Evolutionary conservation across 1,140 invertebrate species (phyloP), one percentile per base, ranked within the genome.

Genomic region (Papilio helenus): DNA sequence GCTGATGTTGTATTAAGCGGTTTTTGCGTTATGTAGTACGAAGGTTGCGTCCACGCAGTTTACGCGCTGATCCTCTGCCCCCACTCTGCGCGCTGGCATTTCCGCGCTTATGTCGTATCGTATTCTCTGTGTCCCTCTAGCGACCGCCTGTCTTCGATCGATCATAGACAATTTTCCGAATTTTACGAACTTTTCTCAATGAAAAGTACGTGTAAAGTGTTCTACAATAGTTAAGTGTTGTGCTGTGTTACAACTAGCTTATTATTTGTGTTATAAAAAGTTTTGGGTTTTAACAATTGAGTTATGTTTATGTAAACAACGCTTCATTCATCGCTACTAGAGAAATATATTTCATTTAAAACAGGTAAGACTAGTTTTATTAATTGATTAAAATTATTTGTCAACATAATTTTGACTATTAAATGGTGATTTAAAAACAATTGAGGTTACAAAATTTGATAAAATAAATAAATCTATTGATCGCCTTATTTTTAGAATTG

Each of bases 141-240:
- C 87, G 86, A 85, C 80, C 89, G 89, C 91, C 87, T 86, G 87
- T 85, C 84, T 85, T 82, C 84, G 79, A 86, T 88, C 84, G 85
- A 90, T 87, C 83, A 84, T 80, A 84, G 83, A 84, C 84, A 84
- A 84, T 88, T 86, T 86, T 84, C 87, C 88, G 85, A 90, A 88
- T 88, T 88, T 86, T 85, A 83, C 86, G 79, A 73, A 86, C 90
- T 92, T 93, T 91, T 90, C 89, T 90, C 77, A 91, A 91, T 91
- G 90, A 92, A 92, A 92, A 93, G 90, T 88, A 73, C 72, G 83
- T 81, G 83, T 81, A 83, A 85, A 88, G 83, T 86, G 86, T 71
- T 58, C 61, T 65, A 80, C 74, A 81, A 34, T 46, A 80, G 12
- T 34, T 79, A 10, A 29, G 46, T 84, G 84, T 86, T 85, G 87